These are phyloP conservation scores for Cryptocephalus primarius DNA, from an alignment of 2,888 invertebrate genomes.

Conservation along the genomic window DNA sequence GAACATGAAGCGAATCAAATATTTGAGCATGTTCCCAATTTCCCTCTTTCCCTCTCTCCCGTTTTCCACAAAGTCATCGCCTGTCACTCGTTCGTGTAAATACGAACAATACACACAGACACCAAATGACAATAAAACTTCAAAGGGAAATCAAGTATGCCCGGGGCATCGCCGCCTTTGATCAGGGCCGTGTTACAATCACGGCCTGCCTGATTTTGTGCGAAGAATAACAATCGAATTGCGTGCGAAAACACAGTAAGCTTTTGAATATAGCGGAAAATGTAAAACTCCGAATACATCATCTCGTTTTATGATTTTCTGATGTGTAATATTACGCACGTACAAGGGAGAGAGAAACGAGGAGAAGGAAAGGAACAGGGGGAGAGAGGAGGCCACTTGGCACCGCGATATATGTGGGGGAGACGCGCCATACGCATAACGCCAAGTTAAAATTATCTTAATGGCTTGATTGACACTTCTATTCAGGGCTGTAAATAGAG, in stretches of 20 bases:
- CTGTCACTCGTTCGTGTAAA: neutral
- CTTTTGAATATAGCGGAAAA: constrained; percentile 9
- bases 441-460: constrained; percentile 30
- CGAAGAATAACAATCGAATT: constrained; percentile 22
- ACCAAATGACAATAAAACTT: constrained; percentile 2
- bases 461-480: constrained; percentile 34
- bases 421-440: neutral
- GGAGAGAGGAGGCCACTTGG: neutral
- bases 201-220: constrained; percentile 26
- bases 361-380: neutral
- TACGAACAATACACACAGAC: constrained; percentile 4
- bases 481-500: constrained; percentile 24
- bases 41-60: no score
- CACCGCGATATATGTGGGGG: neutral
- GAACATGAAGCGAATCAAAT: no score
- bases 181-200: constrained; percentile 30
- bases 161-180: constrained; percentile 26
- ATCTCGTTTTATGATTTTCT: constrained; percentile 8
- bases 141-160: constrained; percentile 25
- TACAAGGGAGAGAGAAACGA: neutral
- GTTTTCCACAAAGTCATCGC: no score
- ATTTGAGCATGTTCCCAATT: no score
- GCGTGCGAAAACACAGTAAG: constrained; percentile 13
- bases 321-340: constrained; percentile 2
- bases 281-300: constrained; percentile 8